Evolutionary conservation across 2,888 invertebrate genomes (phyloP).

Genomic region (Plebejus argus): DNA sequence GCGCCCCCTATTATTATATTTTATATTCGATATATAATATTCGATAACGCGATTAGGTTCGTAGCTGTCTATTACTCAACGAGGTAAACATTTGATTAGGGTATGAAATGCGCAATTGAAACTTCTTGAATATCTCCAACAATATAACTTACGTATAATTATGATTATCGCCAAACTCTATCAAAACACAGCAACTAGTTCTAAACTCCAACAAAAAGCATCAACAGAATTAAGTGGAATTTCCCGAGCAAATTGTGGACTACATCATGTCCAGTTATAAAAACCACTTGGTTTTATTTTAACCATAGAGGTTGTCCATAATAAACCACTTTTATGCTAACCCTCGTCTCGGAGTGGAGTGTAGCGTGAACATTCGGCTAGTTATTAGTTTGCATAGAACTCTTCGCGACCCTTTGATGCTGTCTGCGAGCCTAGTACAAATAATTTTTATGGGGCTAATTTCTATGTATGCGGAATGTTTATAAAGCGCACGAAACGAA

Average conservation of each 20-base stretch:
- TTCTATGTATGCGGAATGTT: neutral
- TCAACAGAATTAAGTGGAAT: neutral
- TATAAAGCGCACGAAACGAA: neutral
- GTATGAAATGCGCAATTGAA: neutral
- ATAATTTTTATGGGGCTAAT: neutral
- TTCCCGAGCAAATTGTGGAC: neutral
- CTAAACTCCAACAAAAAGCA: neutral
- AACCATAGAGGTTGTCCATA: neutral
- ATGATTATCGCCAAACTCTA: neutral
- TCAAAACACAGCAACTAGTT: neutral
- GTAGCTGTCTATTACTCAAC: too few relatives aligned
- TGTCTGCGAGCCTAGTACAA: slow-evolving; percentile 2
- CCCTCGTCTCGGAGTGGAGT: neutral
- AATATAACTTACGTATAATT: neutral
- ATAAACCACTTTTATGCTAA: slow-evolving; percentile 20
- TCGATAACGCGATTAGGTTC: too few relatives aligned
- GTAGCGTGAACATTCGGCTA: slow-evolving; percentile 19
- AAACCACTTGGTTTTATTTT: neutral
- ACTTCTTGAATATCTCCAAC: neutral
- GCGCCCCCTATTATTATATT: too few relatives aligned
- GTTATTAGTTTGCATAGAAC: slow-evolving; percentile 27
- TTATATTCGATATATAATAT: too few relatives aligned
- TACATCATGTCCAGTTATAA: neutral
- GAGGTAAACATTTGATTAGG: too few relatives aligned
- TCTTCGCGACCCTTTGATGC: slow-evolving; percentile 7